These are phyloP conservation scores for Onychomys torridus DNA, from an alignment of 2,797 vertebrate species.

Conservation along the genomic window DNA sequence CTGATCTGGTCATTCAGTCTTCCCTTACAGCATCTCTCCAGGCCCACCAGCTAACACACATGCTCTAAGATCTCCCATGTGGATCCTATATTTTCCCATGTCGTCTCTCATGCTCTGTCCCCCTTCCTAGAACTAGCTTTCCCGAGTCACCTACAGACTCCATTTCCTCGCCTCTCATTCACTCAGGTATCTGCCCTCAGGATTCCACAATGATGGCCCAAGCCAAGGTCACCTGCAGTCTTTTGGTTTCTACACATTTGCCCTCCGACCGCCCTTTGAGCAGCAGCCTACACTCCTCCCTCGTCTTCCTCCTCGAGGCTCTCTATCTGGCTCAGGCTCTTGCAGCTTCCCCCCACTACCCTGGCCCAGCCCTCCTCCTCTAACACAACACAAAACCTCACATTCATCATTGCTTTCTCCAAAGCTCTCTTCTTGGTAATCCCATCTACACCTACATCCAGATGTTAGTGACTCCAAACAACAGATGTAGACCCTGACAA, in stretches of 20 bases:
- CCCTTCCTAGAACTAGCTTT: neutral
- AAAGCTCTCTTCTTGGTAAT: neutral
- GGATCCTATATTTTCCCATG: neutral
- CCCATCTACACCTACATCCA: neutral
- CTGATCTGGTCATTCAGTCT: neutral
- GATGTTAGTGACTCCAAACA: neutral
- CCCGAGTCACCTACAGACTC: neutral
- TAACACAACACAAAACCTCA: neutral
- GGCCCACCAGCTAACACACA: neutral
- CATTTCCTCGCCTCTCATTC: neutral
- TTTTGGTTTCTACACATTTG: neutral
- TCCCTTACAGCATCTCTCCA: too few relatives aligned
- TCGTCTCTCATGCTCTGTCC: neutral
- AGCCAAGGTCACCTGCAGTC: neutral
- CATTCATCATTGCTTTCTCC: neutral
- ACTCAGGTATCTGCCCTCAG: neutral
- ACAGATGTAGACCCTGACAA: neutral
- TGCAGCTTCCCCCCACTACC: too few relatives aligned
- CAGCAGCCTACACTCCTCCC: too few relatives aligned
- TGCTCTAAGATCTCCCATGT: neutral
- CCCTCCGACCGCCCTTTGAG: neutral
- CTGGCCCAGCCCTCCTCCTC: neutral
- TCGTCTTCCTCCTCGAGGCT: neutral
- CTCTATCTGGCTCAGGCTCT: too few relatives aligned
- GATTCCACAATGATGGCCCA: neutral